Evolutionary conservation across 2,888 invertebrate species (phyloP), one percentile per base, ranked within the genome.

Genomic region (Lydus trimaculatus): DNA sequence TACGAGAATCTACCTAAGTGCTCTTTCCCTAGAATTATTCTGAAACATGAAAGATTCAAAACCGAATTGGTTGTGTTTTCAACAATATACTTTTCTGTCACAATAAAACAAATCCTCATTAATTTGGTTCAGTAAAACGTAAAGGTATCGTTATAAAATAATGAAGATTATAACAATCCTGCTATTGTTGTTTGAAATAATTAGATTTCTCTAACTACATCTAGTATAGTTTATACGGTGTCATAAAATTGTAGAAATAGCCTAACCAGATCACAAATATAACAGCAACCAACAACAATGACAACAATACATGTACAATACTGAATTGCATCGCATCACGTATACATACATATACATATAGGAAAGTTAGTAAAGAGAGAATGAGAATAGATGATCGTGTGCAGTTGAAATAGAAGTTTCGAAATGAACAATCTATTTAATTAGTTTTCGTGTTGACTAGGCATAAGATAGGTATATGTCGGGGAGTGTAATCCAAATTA

Each of bases 361-460:
- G 13, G 15, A 15, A 39, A 15, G 43, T 20, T 17, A 17, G 8
- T n/a, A 23, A 13, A 52, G 25, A 11, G 23, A 23, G 15, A 52
- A 52, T 52, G 9, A 23, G 52, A 23, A 23, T 25, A 13, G 23
- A 23, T 23, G 23, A 52, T 23, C 13, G 43, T 17, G 8, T 11
- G 52, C 20, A 11, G 52, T 52, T 52, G 52, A 63, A 48, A 52
- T 28, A 65, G 65, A 66, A 69, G 59, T 69, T 61, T 59, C 62
- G 23, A 59, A 73, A 73, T 68, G 73, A 70, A 73, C 71, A 70
- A 72, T 72, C 70, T 66, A 72, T 69, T 73, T 73, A 72, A 73
- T 72, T 73, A 73, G 73, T 72, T 73, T 73, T 72, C 73, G 63
- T 66, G 73, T 69, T 70, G 64, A 64, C 66, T 63, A 63, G 59